Evolutionary conservation across 2,888 invertebrate species (phyloP).

Genomic region (Melanostoma mellinum): DNA sequence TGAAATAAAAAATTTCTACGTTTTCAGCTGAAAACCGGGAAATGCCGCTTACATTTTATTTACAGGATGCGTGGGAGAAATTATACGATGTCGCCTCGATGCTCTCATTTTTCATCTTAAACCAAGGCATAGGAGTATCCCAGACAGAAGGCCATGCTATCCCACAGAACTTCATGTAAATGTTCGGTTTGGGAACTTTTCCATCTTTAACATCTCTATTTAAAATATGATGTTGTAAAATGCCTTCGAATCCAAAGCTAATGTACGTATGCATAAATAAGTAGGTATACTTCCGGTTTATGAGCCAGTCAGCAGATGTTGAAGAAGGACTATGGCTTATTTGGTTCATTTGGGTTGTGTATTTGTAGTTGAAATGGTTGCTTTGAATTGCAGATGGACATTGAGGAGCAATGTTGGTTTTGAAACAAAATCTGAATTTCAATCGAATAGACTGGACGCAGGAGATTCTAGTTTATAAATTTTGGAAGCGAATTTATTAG

Average conservation of each 20-base stretch:
- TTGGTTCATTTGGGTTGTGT: conserved; percentile 27
- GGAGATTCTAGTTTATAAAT: conserved; percentile 8
- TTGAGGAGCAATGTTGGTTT: conserved; percentile 16
- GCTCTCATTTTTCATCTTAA: conserved; percentile 46
- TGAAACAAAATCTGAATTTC: conserved; percentile 10
- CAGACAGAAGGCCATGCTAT: neutral
- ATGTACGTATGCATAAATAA: conserved; percentile 59
- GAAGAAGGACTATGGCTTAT: conserved; percentile 40
- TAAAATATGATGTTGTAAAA: conserved; percentile 64
- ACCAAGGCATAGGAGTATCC: conserved; percentile 9
- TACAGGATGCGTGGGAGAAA: conserved; percentile 64
- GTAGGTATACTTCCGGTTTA: conserved; percentile 36
- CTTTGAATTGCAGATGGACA: conserved; percentile 58
- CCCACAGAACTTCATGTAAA: conserved; percentile 27
- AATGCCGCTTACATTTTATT: conserved; percentile 61
- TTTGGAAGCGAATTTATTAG: neutral
- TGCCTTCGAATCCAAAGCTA: conserved; percentile 47
- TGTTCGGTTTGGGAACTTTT: conserved; percentile 39
- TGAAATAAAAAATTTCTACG: conserved; percentile 4
- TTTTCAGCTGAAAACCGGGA: conserved; percentile 41
- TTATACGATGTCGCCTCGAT: conserved; percentile 65
- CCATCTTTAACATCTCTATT: conserved; percentile 45
- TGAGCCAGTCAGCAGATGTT: conserved; percentile 44
- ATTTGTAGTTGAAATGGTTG: conserved; percentile 30
- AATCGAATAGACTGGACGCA: neutral